Evolutionary conservation across 30 jellyfish, hydroid and myxozoan genomes (phyloP), one percentile per base, ranked within the genome.

Genomic region (Hydra vulgaris): DNA sequence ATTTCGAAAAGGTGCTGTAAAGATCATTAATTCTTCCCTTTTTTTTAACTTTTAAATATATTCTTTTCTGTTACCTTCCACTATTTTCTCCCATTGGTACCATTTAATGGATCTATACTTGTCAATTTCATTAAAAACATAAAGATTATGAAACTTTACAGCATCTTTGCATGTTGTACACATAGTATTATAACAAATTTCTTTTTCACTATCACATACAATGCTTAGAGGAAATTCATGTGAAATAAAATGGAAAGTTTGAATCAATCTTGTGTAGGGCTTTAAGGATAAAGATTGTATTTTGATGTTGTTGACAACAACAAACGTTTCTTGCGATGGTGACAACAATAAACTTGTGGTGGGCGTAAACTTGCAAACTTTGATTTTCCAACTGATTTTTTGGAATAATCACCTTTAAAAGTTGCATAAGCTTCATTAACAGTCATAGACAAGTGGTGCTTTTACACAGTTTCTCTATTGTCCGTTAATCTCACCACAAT

Each of bases 31-130:
- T 7, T 15, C 8, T n/a, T 68, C 26, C 15, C 16, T 68, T 68
- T 68, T 7, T 68, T 68, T 23, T 16, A 68, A 20, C 27, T 68
- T 68, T 68, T 68, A 7, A 68, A 68, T 7, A 68, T 68, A 23
- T 23, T 68, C 75, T 68, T 68, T 68, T 68, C 75, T 23, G 16
- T 68, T 68, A 68, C 75, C 75, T 15, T 16, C 75, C 7, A 68
- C 75, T 3, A 68, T 16, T 68, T 68, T 68, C 75, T 68, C 75
- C 27, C 75, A 68, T 68, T 68, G 75, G 16, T 68, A 68, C 75
- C 27, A 68, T 3, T 3, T n/a, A 68, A 68, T 23, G 75, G 15
- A 68, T 68, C 16, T 68, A n/a, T 68, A 1, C 75, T 68, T 68
- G 75, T 68, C 75, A 68, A 16, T 68, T 68, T 68, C 75, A 68